A percentile compares a stretch with the other conserved stretches of the same genome.
Evolutionary conservation across 2,113 vertebrate genomes (phyloP).

Genomic region (Pseudorasbora parva): DNA sequence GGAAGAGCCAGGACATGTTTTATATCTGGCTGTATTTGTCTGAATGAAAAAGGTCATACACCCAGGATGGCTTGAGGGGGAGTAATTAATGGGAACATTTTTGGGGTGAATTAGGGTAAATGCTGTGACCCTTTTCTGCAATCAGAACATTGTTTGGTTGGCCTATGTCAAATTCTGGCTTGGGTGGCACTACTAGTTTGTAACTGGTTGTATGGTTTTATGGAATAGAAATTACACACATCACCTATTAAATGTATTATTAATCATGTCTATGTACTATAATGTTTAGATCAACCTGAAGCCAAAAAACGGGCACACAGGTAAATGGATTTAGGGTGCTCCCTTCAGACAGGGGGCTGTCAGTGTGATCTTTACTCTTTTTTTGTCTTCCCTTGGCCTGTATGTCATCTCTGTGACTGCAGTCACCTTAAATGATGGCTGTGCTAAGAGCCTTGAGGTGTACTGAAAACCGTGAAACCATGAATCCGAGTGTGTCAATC

Average conservation of each 20-base stretch:
- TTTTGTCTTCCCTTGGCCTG: not conserved
- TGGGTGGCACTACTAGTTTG: not conserved
- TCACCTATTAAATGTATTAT: not conserved
- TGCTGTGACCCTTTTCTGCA: not conserved
- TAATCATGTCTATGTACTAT: not conserved
- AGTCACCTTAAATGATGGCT: conserved; percentile 13
- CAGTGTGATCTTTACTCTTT: not conserved
- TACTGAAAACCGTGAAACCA: not conserved
- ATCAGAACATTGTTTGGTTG: not conserved
- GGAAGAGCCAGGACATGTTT: too few relatives aligned
- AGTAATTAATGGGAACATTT: too few relatives aligned
- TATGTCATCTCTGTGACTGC: not conserved
- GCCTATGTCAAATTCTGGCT: not conserved
- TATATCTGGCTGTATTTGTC: too few relatives aligned
- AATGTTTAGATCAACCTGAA: not conserved
- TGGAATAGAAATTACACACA: not conserved
- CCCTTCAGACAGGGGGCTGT: not conserved
- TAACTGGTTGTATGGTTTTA: not conserved
- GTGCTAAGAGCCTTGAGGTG: conserved; percentile 19
- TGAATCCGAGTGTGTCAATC: not conserved
- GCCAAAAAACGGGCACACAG: not conserved
- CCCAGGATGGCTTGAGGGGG: too few relatives aligned
- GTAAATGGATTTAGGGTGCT: not conserved
- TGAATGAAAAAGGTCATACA: too few relatives aligned
- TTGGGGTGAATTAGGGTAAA: not conserved